Base-by-base conservation (phyloP, 1,140 invertebrate species). In the Atta colombica region DNA sequence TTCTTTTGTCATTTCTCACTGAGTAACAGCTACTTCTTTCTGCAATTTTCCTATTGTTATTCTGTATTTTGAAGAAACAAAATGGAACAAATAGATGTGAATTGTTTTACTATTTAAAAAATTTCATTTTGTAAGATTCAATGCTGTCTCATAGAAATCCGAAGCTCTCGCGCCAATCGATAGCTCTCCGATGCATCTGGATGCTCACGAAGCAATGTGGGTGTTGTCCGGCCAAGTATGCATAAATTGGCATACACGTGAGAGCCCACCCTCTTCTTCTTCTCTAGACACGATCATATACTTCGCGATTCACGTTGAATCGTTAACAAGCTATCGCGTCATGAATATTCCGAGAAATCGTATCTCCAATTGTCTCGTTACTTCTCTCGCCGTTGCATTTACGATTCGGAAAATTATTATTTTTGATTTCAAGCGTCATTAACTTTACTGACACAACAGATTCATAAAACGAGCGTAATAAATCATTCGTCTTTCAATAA, bases 191-290 rank as follows among this genome's bases (percentile, higher is more conserved):
- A 74, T 53, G 25, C 68, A 74, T 82, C 78, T 84, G 18, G 4
- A 74, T 55, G 60, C 10, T 71, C 49, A 71, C 78, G 39, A 49
- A 61, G 55, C 55, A 28, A 89, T 88, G 90, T 91, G 89, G 90
- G 90, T 91, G 90, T 91, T 88, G 89, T 90, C 77, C 74, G 75
- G 61, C 58, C 82, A 90, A 86, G 91, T 90, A 92, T 91, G 91
- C 90, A 92, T 92, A 92, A 91, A 92, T 92, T 92, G 90, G 87
- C 90, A 72, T 91, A 86, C 72, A 87, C 89, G 87, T 85, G 82
- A 89, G 87, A 87, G 86, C 85, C 87, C 72, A 72, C 72, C 81
- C 87, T 66, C 85, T 63, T 51, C 61, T 61, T 72, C 78, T 49
- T 53, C 66, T 82, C 31, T 39, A 51, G 53, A 82, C 39, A n/a